Percentiles rank a stretch among this genome's conserved stretches.
phyloP scores from a whole-genome alignment of 2,888 invertebrate species.

The Drosophila formosana region DNA sequence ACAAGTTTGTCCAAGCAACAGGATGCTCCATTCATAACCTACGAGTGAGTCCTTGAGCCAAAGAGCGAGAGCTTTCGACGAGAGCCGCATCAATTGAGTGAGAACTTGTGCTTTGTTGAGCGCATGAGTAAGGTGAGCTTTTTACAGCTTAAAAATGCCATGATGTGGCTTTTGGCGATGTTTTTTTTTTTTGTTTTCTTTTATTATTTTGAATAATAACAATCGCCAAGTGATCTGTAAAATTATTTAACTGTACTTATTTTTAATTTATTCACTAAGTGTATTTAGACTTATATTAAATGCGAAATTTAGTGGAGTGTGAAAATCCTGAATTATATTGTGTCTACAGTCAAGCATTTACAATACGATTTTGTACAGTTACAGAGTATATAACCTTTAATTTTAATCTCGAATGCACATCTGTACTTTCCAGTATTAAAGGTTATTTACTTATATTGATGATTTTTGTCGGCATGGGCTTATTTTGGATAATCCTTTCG shows the following conservation, averaged over 20 bases:
- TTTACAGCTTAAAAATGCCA: slow-evolving; percentile 4
- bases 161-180: slow-evolving; percentile 17
- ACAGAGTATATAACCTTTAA: neutral
- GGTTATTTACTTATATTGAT: slow-evolving; percentile 44
- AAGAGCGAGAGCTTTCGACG: slow-evolving; percentile 34
- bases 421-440: slow-evolving; percentile 8
- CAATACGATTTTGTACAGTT: neutral
- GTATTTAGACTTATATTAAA: neutral
- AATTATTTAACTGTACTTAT: neutral
- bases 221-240: neutral
- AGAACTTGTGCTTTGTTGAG: slow-evolving; percentile 7
- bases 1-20: slow-evolving; percentile 77
- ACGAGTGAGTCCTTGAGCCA: slow-evolving; percentile 24
- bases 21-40: slow-evolving; percentile 81
- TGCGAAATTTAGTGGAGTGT: no score
- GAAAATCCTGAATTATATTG: no score
- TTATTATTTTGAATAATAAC: no score
- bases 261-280: neutral
- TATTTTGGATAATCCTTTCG: slow-evolving; percentile 35
- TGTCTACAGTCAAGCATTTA: neutral
- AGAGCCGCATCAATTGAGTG: slow-evolving; percentile 1
- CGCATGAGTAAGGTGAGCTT: slow-evolving; percentile 41
- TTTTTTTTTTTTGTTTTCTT: neutral
- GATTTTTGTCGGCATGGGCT: slow-evolving; percentile 17
- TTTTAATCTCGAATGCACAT: slow-evolving; percentile 6